Evolutionary conservation across 2,113 vertebrate species (phyloP).

Genomic region (Tyrannus savana): DNA sequence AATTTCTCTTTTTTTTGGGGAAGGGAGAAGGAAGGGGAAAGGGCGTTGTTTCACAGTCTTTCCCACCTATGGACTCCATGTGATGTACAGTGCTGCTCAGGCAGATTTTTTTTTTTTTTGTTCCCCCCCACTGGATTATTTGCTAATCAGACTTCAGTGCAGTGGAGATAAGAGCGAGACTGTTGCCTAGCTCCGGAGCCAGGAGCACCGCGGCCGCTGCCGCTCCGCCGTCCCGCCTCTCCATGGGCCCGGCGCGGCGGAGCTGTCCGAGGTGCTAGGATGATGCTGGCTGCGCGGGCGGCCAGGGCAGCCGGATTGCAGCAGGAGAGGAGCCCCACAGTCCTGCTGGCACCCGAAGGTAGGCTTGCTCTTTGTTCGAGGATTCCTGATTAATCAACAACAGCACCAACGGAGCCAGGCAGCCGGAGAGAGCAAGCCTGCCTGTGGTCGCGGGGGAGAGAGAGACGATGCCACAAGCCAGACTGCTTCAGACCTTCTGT

Average conservation of each 20-base stretch:
- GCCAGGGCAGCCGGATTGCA: slow-evolving; percentile 65
- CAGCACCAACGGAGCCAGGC: slow-evolving; percentile 74
- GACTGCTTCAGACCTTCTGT: slow-evolving; percentile 74
- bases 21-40: slow-evolving; percentile 15
- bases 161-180: slow-evolving; percentile 50
- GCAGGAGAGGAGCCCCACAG: slow-evolving; percentile 67
- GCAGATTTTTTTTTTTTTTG: neutral
- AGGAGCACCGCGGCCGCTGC: slow-evolving; percentile 58
- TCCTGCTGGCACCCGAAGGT: slow-evolving; percentile 76
- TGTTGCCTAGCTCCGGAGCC: slow-evolving; percentile 53
- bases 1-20: neutral
- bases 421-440: slow-evolving; percentile 74
- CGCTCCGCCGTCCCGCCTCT: slow-evolving; percentile 24
- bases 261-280: slow-evolving; percentile 82
- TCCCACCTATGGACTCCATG: slow-evolving; percentile 39
- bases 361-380: slow-evolving; percentile 83
- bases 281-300: slow-evolving; percentile 67
- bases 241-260: slow-evolving; percentile 53
- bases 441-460: slow-evolving; percentile 46
- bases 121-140: slow-evolving; percentile 29
- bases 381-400: slow-evolving; percentile 80
- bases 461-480: slow-evolving; percentile 69
- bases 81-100: neutral
- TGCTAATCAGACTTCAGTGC: slow-evolving; percentile 61
- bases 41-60: slow-evolving; percentile 29